Conservation (phyloP, 2,113 vertebrate genomes). For the Hyla sarda region DNA sequence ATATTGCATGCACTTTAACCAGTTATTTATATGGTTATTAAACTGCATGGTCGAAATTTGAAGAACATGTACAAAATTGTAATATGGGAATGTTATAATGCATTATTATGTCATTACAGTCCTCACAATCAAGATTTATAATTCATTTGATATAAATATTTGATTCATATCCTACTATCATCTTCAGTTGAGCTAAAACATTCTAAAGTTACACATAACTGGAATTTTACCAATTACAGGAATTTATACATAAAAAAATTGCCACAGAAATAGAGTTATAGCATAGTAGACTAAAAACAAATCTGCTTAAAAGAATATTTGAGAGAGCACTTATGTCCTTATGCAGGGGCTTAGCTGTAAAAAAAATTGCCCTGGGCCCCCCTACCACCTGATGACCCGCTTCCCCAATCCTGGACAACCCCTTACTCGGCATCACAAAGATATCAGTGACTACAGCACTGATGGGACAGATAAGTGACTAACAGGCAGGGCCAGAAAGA, state of each 20-base stretch:
- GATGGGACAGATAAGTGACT: no score
- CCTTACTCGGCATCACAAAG: no score
- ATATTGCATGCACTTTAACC: background rate
- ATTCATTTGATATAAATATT: background rate
- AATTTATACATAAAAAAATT: background rate
- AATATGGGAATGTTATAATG: background rate
- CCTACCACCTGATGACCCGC: no score
- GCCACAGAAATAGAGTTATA: no score
- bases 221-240: background rate
- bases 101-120: background rate
- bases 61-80: background rate
- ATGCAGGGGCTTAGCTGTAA: no score
- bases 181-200: background rate
- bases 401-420: no score
- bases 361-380: no score
- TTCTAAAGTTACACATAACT: background rate
- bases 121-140: background rate
- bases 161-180: background rate
- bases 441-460: no score
- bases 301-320: no score
- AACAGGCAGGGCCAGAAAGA: no score
- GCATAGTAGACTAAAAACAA: no score
- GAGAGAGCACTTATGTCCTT: no score
- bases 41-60: background rate
- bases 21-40: constrained; percentile 57